phyloP scores from a whole-genome alignment of 2,797 vertebrate species.

The Echeneis naucrates region DNA sequence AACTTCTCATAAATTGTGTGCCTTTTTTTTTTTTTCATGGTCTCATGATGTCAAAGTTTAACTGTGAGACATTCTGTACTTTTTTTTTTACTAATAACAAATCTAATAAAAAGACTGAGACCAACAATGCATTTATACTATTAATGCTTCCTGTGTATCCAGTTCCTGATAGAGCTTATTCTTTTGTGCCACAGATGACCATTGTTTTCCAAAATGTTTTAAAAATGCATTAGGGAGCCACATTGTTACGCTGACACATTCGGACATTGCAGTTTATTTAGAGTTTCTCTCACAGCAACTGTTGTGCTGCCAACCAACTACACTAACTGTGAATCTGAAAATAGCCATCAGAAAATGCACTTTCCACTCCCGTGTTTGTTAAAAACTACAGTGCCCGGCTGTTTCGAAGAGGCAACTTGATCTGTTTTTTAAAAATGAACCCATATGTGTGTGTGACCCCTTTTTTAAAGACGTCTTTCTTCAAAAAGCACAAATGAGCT shows the following conservation, averaged over 20 bases:
- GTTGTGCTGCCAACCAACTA: constrained; percentile 9
- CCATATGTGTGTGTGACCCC: not conserved
- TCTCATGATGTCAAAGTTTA: not conserved
- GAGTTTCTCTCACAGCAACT: constrained; percentile 15
- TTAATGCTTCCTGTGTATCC: not conserved
- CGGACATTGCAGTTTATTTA: constrained; percentile 16
- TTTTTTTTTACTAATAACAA: constrained; percentile 4
- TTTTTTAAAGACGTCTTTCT: constrained; percentile 11
- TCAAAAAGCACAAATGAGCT: not conserved
- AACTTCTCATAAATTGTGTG: not conserved
- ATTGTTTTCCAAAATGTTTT: constrained; percentile 21
- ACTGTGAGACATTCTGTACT: not conserved
- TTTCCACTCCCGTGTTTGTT: constrained; percentile 7
- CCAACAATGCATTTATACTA: not conserved
- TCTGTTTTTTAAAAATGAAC: constrained; percentile 11
- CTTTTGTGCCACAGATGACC: constrained; percentile 6
- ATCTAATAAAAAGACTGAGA: not conserved
- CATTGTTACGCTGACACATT: constrained; percentile 12
- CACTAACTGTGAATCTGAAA: constrained; percentile 25
- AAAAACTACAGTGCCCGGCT: not conserved
- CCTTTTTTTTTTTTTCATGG: not conserved
- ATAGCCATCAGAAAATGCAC: constrained; percentile 14
- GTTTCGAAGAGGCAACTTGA: constrained; percentile 11
- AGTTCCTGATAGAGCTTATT: not conserved
- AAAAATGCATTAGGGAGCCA: constrained; percentile 17